phyloP scores from a whole-genome alignment of 2,797 vertebrate genomes.

The Nasua narica region DNA sequence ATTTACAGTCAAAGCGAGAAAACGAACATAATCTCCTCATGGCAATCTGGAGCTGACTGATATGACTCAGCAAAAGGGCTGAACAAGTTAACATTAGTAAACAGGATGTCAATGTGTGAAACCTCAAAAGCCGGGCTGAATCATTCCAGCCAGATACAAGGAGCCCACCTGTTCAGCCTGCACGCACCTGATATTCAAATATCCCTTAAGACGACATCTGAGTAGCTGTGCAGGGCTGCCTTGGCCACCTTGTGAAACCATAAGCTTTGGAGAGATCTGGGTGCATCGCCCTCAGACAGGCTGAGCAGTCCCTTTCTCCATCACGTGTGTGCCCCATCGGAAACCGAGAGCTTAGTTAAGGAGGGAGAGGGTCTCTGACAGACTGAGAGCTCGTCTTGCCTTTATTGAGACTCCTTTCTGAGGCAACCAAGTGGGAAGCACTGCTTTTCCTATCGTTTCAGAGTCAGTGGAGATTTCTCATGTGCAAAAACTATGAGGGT shows the following conservation, averaged over 20 bases:
- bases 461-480: background rate
- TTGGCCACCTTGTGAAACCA: background rate
- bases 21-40: background rate
- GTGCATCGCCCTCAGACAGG: background rate
- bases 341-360: background rate
- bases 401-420: background rate
- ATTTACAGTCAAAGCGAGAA: background rate
- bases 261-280: background rate
- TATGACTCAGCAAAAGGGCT: slow-evolving; percentile 18
- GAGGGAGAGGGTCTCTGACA: background rate
- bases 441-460: background rate
- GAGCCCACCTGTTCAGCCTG: background rate
- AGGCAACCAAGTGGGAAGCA: background rate
- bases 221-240: background rate
- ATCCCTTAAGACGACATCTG: background rate
- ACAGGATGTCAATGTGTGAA: slow-evolving; percentile 53
- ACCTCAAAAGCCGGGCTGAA: background rate
- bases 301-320: background rate
- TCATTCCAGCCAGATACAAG: background rate
- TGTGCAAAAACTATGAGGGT: background rate
- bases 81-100: background rate
- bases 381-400: background rate
- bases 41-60: background rate
- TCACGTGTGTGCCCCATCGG: background rate
- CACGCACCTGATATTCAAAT: background rate